Conservation (phyloP, 2,888 invertebrate genomes). For the Leptinotarsa rubiginosa region DNA sequence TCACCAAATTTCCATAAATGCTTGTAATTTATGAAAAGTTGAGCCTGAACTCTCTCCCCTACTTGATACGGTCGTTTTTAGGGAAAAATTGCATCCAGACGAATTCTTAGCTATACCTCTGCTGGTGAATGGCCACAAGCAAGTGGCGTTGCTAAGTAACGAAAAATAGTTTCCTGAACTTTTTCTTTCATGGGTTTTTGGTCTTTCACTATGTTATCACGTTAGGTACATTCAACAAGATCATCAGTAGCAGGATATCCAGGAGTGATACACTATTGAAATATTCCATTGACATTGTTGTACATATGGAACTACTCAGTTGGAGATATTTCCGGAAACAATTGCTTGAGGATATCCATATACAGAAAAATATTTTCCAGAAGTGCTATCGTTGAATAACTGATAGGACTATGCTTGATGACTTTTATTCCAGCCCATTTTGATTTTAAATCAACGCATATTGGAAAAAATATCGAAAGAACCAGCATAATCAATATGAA, state of each 20-base stretch:
- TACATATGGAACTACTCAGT: not conserved
- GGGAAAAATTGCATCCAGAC: not conserved
- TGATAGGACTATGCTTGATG: not conserved
- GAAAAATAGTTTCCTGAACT: not conserved
- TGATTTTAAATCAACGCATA: not conserved
- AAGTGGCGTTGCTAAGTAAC: not conserved
- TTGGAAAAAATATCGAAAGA: not conserved
- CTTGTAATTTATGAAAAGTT: not conserved
- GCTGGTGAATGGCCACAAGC: not conserved
- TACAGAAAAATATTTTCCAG: not conserved
- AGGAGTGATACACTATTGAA: too few species aligned
- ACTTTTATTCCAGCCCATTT: not conserved
- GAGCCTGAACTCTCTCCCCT: not conserved
- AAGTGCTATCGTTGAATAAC: not conserved
- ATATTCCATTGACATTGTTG: not conserved
- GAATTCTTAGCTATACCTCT: not conserved
- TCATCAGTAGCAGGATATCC: too few species aligned
- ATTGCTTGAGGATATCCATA: not conserved
- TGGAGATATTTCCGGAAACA: not conserved
- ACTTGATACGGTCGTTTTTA: not conserved
- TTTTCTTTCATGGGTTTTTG: too few species aligned
- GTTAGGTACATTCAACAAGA: too few species aligned
- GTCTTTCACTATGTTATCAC: too few species aligned
- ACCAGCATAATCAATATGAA: constrained; percentile 3
- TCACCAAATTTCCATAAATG: not conserved